A percentile compares a stretch with the other conserved stretches of the same genome.
These are phyloP conservation scores for Xestia rhomboidea DNA, from an alignment of 2,888 invertebrate genomes.

Conservation along the genomic window DNA sequence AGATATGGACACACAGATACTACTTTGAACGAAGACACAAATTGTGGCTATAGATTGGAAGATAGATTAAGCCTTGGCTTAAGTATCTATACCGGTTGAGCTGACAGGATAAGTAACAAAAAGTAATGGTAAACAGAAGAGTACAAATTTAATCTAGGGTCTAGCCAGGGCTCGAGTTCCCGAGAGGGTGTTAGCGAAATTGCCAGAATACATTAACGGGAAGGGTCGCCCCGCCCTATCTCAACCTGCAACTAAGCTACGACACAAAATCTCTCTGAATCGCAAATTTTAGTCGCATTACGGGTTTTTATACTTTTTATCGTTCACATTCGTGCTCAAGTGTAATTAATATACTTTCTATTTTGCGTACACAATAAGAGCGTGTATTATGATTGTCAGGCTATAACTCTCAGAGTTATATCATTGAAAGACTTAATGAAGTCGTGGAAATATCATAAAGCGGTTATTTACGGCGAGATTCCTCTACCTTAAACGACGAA, in stretches of 20 bases:
- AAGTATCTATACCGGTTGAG: constrained; percentile 60
- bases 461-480: constrained; percentile 79
- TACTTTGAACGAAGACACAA: constrained; percentile 33
- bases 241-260: constrained; percentile 82
- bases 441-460: constrained; percentile 80
- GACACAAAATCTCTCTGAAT: constrained; percentile 76
- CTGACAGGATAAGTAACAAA: constrained; percentile 75
- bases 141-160: constrained; percentile 85
- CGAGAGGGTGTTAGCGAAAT: constrained; percentile 81
- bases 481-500: constrained; percentile 77
- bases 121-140: constrained; percentile 82
- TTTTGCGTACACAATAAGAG: constrained; percentile 60
- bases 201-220: constrained; percentile 87
- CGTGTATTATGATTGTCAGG: constrained; percentile 65
- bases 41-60: constrained; percentile 33
- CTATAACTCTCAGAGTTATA: constrained; percentile 74
- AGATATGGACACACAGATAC: constrained; percentile 20
- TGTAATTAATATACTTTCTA: constrained; percentile 67
- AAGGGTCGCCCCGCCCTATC: constrained; percentile 83
- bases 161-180: constrained; percentile 76
- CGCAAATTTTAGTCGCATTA: constrained; percentile 70
- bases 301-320: constrained; percentile 51
- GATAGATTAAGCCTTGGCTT: constrained; percentile 58
- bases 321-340: constrained; percentile 51
- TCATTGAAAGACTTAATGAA: constrained; percentile 81